Evolutionary conservation across 2,888 invertebrate species (phyloP).

Genomic region (Euspilapteryx auroguttella): DNA sequence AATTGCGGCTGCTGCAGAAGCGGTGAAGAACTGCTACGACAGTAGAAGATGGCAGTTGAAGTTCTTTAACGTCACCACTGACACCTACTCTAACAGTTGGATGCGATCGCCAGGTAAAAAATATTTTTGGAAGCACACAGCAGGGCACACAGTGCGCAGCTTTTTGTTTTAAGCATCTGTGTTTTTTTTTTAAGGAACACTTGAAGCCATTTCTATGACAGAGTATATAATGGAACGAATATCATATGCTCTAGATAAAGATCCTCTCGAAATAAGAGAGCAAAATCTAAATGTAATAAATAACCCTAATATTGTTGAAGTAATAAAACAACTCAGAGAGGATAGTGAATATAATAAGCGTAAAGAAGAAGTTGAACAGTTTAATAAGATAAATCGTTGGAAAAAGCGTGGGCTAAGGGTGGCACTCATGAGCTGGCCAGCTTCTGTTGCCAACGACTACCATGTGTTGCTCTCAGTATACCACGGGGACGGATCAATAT

Average conservation of each 20-base stretch:
- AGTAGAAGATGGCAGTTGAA: slow-evolving; percentile 34
- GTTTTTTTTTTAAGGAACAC: slow-evolving; percentile 31
- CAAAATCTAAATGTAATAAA: slow-evolving; percentile 45
- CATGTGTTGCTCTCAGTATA: slow-evolving; percentile 68
- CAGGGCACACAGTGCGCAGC: background rate
- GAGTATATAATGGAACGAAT: slow-evolving; percentile 72
- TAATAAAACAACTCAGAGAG: slow-evolving; percentile 50
- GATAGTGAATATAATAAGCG: slow-evolving; percentile 44
- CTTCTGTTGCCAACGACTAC: slow-evolving; percentile 49
- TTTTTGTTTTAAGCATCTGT: background rate
- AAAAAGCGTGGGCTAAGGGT: slow-evolving; percentile 74
- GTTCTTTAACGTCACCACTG: slow-evolving; percentile 55
- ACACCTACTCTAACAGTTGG: slow-evolving; percentile 65
- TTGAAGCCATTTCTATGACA: slow-evolving; percentile 61
- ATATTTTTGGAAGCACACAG: background rate
- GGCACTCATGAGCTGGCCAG: slow-evolving; percentile 69
- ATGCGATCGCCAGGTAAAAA: slow-evolving; percentile 67
- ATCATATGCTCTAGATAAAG: slow-evolving; percentile 50
- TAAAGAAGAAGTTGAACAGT: slow-evolving; percentile 39
- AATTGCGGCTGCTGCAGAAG: slow-evolving; percentile 16
- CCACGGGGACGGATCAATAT: slow-evolving; percentile 71
- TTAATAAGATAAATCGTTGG: slow-evolving; percentile 73
- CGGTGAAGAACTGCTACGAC: slow-evolving; percentile 65
- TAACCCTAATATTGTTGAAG: slow-evolving; percentile 27
- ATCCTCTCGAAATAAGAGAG: slow-evolving; percentile 61